Conservation (phyloP, 2,113 vertebrate genomes). For the Corvus cornix region DNA sequence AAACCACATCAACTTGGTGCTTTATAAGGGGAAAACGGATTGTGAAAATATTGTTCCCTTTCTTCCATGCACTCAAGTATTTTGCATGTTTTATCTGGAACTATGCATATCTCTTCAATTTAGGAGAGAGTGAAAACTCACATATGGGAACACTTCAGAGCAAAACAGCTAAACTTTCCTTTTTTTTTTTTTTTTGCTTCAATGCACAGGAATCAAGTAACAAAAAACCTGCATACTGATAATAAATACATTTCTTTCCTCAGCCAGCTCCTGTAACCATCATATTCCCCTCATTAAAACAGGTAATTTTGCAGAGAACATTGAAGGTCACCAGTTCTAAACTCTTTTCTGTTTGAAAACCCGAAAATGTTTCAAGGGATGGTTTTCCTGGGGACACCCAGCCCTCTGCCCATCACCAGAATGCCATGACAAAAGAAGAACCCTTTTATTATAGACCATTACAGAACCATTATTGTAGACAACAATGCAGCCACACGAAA, state of each 20-base stretch:
- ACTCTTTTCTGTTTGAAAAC: not conserved
- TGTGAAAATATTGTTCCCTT: not conserved
- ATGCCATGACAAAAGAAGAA: not conserved
- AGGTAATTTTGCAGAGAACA: not conserved
- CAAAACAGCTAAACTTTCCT: not conserved
- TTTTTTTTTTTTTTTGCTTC: not conserved
- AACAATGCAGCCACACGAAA: not conserved
- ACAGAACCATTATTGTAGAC: rapidly evolving
- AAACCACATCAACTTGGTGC: not conserved
- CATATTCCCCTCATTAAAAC: not conserved
- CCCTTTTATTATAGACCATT: rapidly evolving
- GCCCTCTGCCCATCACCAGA: not conserved
- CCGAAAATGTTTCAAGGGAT: not conserved
- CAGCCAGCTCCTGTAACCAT: not conserved
- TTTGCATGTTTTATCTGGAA: not conserved
- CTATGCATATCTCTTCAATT: not conserved
- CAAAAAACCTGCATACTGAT: not conserved
- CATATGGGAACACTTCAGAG: not conserved
- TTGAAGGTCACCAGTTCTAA: not conserved
- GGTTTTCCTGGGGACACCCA: not conserved
- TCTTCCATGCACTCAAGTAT: not conserved
- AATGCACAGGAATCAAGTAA: not conserved
- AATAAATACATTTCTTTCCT: not conserved
- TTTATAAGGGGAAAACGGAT: not conserved
- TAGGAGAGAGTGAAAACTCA: not conserved